Conservation (phyloP, 2,113 vertebrate genomes). For the Hyaena hyaena region DNA sequence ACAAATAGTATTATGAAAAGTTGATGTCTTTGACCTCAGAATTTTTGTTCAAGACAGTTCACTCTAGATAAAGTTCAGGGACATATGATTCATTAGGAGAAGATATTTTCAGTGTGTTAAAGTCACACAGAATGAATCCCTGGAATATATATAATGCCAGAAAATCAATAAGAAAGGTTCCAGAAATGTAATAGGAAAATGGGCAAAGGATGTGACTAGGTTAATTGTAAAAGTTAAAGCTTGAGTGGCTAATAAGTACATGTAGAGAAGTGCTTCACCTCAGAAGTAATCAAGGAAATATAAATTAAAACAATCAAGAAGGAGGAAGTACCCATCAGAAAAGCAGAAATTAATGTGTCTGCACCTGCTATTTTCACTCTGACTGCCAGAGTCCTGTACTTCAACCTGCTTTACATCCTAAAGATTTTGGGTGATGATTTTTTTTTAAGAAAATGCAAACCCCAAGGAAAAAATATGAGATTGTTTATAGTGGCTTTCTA, state of each 20-base stretch:
- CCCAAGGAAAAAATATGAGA: not conserved
- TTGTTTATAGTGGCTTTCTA: not conserved
- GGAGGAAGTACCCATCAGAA: not conserved
- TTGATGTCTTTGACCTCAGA: not conserved
- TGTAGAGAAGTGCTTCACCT: too few relatives aligned
- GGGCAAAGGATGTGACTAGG: not conserved
- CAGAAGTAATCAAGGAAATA: too few relatives aligned
- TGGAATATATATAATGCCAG: not conserved
- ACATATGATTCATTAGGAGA: not conserved
- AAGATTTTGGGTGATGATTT: too few relatives aligned
- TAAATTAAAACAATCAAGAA: not conserved
- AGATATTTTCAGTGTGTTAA: not conserved
- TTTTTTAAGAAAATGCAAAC: not conserved
- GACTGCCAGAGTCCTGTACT: not conserved
- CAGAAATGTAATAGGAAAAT: not conserved
- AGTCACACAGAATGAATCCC: not conserved
- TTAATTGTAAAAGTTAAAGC: not conserved
- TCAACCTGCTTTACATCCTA: not conserved
- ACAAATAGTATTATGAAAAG: not conserved
- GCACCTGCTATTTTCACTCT: not conserved
- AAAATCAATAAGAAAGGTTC: not conserved
- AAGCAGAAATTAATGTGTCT: not conserved
- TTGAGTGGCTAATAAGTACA: too few relatives aligned
- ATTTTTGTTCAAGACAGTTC: not conserved
- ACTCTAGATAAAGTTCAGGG: not conserved